Evolutionary conservation across 2,888 invertebrate genomes (phyloP), one percentile per base, ranked within the genome.

Genomic region (Alsophila aescularia): DNA sequence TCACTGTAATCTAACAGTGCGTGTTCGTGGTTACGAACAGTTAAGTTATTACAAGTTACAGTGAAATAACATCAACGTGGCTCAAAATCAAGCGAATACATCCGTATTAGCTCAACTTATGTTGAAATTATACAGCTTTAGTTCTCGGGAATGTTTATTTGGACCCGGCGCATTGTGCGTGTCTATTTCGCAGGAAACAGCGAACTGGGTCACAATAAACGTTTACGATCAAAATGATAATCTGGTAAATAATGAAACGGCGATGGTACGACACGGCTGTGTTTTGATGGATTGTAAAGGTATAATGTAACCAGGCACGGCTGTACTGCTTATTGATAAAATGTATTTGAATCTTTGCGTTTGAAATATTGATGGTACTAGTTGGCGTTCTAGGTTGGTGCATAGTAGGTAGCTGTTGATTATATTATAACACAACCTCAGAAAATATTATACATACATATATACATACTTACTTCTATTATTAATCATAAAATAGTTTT

Each of bases 181-280:
- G 80, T 74, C 77, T 65, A 63, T 60, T 63, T 64, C 70, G 70
- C 74, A 64, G 75, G 69, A 65, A 73, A 70, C 71, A 55, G 58
- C 66, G 66, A 86, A 86, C 83, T 85, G 73, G 87, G 87, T 84
- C 87, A 81, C 83, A 76, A 75, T 79, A 80, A 83, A 77, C 82
- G 70, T 86, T 86, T 83, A 85, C 82, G 75, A 75, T 76, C 72
- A 70, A 80, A 74, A 84, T 81, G 84, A 81, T 86, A 84, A 84
- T 81, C 75, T 75, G 70, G 69, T 71, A 72, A 78, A 81, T 83
- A 82, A 83, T 82, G 76, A 75, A 79, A 66, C 70, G 66, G 72
- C 60, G 75, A 72, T 66, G 73, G 75, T 70, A 77, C 77, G 63
- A 70, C 63, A 58, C 68, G 62, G 62, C 57, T 41, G 37, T 42